Percentiles rank a stretch among this genome's conserved stretches.
These are phyloP conservation scores for Eupithecia centaureata DNA, from an alignment of 2,888 invertebrate species.

Conservation along the genomic window DNA sequence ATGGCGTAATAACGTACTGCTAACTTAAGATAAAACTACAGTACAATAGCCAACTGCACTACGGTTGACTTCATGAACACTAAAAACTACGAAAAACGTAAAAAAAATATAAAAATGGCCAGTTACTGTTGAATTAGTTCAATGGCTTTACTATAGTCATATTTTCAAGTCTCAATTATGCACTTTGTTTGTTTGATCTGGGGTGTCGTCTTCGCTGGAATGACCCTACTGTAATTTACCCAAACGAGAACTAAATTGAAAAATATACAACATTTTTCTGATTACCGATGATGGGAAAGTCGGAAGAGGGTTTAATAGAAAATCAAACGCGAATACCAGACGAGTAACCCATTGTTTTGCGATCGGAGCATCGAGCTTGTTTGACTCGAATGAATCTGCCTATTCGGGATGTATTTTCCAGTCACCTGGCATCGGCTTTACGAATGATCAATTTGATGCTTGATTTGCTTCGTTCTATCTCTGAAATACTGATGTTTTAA, in stretches of 20 bases:
- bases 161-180: too few species aligned
- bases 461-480: slow-evolving; percentile 41
- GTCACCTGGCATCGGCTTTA: slow-evolving; percentile 35
- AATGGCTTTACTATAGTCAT: too few species aligned
- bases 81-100: too few species aligned
- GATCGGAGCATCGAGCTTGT: slow-evolving; percentile 39
- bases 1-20: too few species aligned
- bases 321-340: slow-evolving; percentile 39
- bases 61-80: too few species aligned
- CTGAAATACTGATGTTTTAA: slow-evolving; percentile 27
- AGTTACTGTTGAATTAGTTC: too few species aligned
- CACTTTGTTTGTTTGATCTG: too few species aligned
- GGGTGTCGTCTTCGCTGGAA: too few species aligned
- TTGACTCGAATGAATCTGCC: slow-evolving; percentile 42
- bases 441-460: slow-evolving; percentile 42
- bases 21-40: too few species aligned
- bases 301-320: slow-evolving; percentile 27
- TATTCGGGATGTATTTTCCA: slow-evolving; percentile 41
- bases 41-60: too few species aligned
- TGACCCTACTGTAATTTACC: slow-evolving; percentile 29
- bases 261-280: slow-evolving; percentile 14
- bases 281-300: slow-evolving; percentile 9
- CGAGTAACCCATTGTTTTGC: slow-evolving; percentile 42
- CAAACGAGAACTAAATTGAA: slow-evolving; percentile 8
- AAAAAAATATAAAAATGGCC: too few species aligned